Evolutionary conservation across 2,888 invertebrate species (phyloP), one percentile per base, ranked within the genome.

Genomic region (Nephrotoma flavescens): DNA sequence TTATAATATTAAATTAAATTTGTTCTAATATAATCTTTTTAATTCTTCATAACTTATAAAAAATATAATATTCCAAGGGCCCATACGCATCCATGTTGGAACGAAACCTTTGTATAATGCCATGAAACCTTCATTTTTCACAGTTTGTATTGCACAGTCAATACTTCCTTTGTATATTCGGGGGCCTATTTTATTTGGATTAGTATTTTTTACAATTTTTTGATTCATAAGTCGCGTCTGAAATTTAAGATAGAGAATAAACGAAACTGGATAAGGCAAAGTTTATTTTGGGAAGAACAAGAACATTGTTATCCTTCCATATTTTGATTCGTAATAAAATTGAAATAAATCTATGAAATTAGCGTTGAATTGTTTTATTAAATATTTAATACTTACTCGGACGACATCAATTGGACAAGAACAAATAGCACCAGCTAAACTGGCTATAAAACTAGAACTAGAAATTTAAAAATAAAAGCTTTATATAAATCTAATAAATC

Each of bases 51-150:
- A 98, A 7, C 97, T 96, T 90, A 98, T 94, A 92, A 98, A 98
- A 93, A 98, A 98, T 90, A 98, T 98, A 88, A 98, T 96, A 92
- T 98, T 98, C 98, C 98, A 98, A 6, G 98, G 98, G 0, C 98
- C 98, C 95, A 98, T 97, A 89, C 98, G 94, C 89, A 98, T 93
- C 96, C 97, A 96, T 41, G 98, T 97, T n/a, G 98, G 98, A 88
- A 98, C 93, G 92, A 98, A 98, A 42, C 98, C 98, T 93, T 97
- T 98, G 92, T 98, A 98, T 87, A 98, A 93, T 45, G 98, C 98
- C 89, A 94, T 92, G 88, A 96, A 92, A 3, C 98, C 98, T 92
- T 98, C 98, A 91, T 94, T 95, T 88, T 94, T 95, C 57, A 97
- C 95, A 85, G 98, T 98, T 94, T 96, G 95, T 88, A 96, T 88